Percentiles rank a stretch among this genome's conserved stretches.
Evolutionary conservation across 92 coral and sea anemone genomes (phyloP).

Genomic region (Hydrozoanthus gracilis): DNA sequence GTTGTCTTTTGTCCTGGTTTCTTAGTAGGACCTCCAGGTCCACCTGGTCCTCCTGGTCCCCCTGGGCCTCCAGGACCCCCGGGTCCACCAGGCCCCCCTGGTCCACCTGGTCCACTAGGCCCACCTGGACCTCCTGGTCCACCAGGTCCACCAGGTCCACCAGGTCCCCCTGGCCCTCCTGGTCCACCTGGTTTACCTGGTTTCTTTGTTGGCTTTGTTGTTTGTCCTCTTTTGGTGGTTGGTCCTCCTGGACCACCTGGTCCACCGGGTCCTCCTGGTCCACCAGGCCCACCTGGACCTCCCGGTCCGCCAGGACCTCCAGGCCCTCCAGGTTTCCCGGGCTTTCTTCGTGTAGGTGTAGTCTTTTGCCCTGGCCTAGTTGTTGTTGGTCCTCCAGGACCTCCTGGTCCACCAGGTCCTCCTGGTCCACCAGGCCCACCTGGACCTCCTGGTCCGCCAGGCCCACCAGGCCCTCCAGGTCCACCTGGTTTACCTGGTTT

Average conservation of each 20-base stretch:
- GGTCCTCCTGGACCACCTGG: constrained; percentile 19
- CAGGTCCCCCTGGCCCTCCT: constrained; percentile 82
- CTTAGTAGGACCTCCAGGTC: constrained; percentile 68
- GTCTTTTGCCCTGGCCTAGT: constrained; percentile 53
- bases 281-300: constrained; percentile 77
- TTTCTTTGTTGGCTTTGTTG: constrained; percentile 51
- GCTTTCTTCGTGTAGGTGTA: constrained; percentile 50
- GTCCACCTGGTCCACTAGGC: constrained; percentile 82
- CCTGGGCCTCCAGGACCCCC: constrained; percentile 87
- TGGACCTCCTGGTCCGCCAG: constrained; percentile 60
- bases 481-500: constrained; percentile 60
- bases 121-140: constrained; percentile 71
- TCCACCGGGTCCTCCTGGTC: constrained; percentile 40
- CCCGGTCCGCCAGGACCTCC: constrained; percentile 84
- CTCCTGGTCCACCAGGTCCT: constrained; percentile 67
- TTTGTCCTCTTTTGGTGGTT: constrained; percentile 24
- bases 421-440: constrained; percentile 84
- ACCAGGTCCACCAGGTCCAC: constrained; percentile 80
- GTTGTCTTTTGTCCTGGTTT: constrained; percentile 51
- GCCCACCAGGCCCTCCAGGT: constrained; percentile 63
- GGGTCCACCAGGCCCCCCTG: constrained; percentile 84
- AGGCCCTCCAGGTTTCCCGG: constrained; percentile 81
- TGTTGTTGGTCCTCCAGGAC: constrained; percentile 72
- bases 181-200: constrained; percentile 89
- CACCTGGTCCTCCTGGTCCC: constrained; percentile 72